Evolutionary conservation across 2,888 invertebrate genomes (phyloP).

Genomic region (Seira ritae): DNA sequence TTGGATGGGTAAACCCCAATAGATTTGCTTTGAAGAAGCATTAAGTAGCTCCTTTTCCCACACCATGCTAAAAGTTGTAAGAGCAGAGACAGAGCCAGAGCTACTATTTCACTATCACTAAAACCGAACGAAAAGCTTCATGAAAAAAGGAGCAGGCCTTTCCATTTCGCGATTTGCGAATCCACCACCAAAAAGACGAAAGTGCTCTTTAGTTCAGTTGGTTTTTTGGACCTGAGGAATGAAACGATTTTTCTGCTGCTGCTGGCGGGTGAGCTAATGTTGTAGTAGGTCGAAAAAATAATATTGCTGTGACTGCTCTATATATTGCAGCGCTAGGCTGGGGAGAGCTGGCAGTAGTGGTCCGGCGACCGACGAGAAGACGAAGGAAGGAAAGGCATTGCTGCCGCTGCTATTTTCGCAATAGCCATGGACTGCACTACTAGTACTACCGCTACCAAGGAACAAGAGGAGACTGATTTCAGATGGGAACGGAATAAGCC

Average conservation of each 20-base stretch:
- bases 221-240: background rate
- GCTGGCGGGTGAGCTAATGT: background rate
- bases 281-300: constrained; percentile 6
- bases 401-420: background rate
- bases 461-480: constrained; percentile 52
- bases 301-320: background rate
- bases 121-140: too few relatives aligned
- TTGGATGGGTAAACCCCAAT: too few relatives aligned
- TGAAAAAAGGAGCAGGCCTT: too few relatives aligned
- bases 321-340: background rate
- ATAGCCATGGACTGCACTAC: constrained; percentile 47
- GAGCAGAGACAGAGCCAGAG: too few relatives aligned
- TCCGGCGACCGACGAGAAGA: background rate
- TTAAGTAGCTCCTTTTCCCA: too few relatives aligned
- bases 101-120: too few relatives aligned
- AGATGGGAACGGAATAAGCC: constrained; percentile 63
- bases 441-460: too few relatives aligned
- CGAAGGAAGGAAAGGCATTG: constrained; percentile 34
- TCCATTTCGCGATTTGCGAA: too few relatives aligned
- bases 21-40: too few relatives aligned
- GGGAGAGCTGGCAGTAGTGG: constrained; percentile 47
- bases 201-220: too few relatives aligned
- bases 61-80: too few relatives aligned
- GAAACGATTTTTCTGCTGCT: background rate
- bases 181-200: too few relatives aligned